Conservation (phyloP, 2,888 invertebrate genomes). For the Pseudoips prasinana region DNA sequence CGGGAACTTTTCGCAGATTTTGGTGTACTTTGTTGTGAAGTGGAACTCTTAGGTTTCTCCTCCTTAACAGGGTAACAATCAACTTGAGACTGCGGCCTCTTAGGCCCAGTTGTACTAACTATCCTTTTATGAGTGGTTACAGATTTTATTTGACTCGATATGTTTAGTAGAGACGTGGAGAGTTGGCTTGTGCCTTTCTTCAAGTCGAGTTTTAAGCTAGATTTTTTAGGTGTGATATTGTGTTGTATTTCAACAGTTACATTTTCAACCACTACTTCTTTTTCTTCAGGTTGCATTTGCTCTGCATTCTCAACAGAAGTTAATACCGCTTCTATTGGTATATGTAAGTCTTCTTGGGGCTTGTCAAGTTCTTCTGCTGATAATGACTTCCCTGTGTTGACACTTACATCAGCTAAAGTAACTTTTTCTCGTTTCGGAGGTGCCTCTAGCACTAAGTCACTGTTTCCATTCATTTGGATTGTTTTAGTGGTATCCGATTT, state of each 20-base stretch:
- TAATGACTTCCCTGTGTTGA: constrained; percentile 67
- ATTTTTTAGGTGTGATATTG: constrained; percentile 74
- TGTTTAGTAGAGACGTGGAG: constrained; percentile 69
- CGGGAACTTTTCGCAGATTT: constrained; percentile 73
- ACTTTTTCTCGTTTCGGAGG: constrained; percentile 48
- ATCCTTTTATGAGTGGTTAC: constrained; percentile 74
- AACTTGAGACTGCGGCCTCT: constrained; percentile 54
- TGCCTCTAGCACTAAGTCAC: constrained; percentile 49
- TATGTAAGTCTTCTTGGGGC: constrained; percentile 24
- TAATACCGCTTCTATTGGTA: constrained; percentile 20
- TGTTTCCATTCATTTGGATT: constrained; percentile 67
- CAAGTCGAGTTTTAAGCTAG: constrained; percentile 69
- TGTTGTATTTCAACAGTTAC: constrained; percentile 77
- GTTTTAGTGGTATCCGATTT: constrained; percentile 59
- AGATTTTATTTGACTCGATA: constrained; percentile 77
- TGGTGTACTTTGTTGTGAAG: constrained; percentile 54
- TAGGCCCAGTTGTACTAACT: constrained; percentile 72
- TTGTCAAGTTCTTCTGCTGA: constrained; percentile 54
- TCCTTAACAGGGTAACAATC: constrained; percentile 56
- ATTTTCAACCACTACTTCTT: constrained; percentile 66
- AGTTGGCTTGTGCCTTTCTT: constrained; percentile 72
- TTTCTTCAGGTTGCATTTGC: constrained; percentile 41
- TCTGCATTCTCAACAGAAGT: constrained; percentile 27
- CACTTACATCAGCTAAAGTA: constrained; percentile 68
- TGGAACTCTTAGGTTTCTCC: constrained; percentile 44